phyloP scores from a whole-genome alignment of 2,888 invertebrate species.

The Megamerina dolium region DNA sequence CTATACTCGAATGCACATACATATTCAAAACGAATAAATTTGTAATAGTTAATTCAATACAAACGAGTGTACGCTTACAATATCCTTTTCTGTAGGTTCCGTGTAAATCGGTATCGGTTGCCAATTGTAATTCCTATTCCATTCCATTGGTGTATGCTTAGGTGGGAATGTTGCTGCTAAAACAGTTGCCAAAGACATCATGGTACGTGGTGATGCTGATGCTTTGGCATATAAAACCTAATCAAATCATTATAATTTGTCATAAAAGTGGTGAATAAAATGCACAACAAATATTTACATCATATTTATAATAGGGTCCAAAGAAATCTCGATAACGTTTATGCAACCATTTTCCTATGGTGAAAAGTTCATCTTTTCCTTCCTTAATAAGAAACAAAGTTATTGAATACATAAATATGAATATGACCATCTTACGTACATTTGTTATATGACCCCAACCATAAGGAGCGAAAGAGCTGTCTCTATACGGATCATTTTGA shows the following conservation, averaged over 20 bases:
- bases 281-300: conserved; percentile 44
- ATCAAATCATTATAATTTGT: no score
- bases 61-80: no score
- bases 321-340: conserved; percentile 59
- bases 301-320: conserved; percentile 55
- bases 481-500: conserved; percentile 63
- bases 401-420: no score
- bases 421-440: no score
- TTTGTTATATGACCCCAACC: conserved; percentile 77
- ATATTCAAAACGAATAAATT: no score
- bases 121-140: conserved; percentile 62
- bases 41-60: no score
- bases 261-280: no score
- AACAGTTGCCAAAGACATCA: conserved; percentile 64
- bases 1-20: conserved; percentile 59
- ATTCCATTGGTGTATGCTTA: conserved; percentile 51
- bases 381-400: no score
- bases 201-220: conserved; percentile 67
- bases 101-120: conserved; percentile 72
- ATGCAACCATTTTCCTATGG: conserved; percentile 59
- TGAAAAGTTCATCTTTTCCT: conserved; percentile 59
- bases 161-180: conserved; percentile 70
- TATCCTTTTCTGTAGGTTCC: conserved; percentile 60
- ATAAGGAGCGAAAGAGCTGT: conserved; percentile 61
- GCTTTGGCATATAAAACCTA: conserved; percentile 61